Conservation (phyloP, 2,797 vertebrate genomes). For the Pachyuromys duprasi region DNA sequence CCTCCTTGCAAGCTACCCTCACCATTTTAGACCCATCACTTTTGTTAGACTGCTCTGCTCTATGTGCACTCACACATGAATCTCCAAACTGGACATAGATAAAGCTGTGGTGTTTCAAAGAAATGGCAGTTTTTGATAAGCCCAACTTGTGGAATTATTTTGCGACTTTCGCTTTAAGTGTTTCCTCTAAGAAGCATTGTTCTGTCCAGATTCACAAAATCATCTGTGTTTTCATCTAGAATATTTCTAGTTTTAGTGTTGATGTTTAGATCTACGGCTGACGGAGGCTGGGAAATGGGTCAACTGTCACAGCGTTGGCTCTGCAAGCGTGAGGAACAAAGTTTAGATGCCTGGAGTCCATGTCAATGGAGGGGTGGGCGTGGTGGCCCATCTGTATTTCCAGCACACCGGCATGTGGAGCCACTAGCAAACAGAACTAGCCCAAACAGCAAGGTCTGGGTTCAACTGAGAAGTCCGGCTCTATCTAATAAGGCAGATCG, state of each 20-base stretch:
- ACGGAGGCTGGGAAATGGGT: not conserved
- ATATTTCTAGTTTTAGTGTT: not conserved
- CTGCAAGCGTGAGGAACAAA: not conserved
- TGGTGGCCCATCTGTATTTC: not conserved
- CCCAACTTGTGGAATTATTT: not conserved
- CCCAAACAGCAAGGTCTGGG: too few species aligned
- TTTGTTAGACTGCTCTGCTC: not conserved
- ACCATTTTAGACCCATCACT: not conserved
- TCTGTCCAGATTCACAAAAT: constrained; percentile 9
- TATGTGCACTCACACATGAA: not conserved
- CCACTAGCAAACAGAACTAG: not conserved
- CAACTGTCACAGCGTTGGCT: not conserved
- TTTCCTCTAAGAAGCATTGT: constrained; percentile 27
- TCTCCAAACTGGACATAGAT: not conserved
- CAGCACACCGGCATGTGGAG: too few species aligned
- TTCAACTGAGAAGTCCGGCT: not conserved
- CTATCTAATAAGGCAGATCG: not conserved
- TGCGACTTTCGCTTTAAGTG: not conserved
- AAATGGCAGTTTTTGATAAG: not conserved
- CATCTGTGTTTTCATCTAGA: constrained; percentile 8
- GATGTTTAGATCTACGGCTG: not conserved
- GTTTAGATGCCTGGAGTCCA: not conserved
- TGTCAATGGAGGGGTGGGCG: too few species aligned
- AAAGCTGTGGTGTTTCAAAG: not conserved
- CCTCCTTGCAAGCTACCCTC: not conserved